Base-by-base conservation (phyloP, 2,113 vertebrate species). In the Pseudopipra pipra region DNA sequence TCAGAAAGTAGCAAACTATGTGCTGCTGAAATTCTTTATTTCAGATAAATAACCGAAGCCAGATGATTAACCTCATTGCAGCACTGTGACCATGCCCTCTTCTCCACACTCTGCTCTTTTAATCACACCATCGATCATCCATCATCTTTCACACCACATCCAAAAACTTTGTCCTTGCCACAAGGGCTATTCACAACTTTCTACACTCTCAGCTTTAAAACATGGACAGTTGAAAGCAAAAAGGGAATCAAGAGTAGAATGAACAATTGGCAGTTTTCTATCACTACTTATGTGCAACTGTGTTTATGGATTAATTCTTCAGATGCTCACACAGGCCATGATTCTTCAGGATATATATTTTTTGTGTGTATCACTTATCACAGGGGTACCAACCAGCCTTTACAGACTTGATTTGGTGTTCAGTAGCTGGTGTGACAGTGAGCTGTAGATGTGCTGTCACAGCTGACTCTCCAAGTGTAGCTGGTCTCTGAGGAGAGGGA, bases 31-130 rank as follows among this genome's bases (percentile, higher is more conserved):
- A 88, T 77, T 58, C 63, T 82, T 91, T 94, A 49, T 95, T 87
- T 74, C 55, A 5, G 30, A 33, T 63, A 59, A 95, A 77, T 90
- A 87, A 85, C 47, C 0, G 0, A 81, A 78, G 30, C 63, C 65
- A 83, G 85, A 75, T 83, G 71, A 55, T 92, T 92, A 92, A 78
- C 81, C 41, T 92, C 35, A 84, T 67, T 81, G 79, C 79, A 87
- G 54, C 47, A 49, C 70, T 65, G n/a, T 94, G 73, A 33, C 68
- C 28, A 6, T 78, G 71, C 24, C 51, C 35, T 81, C 39, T 66
- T 79, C 41, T 93, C 39, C 44, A 71, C 65, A 66, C 35, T 55
- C 65, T 65, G 30, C 52, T 90, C 43, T 78, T 63, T 75, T 85
- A 89, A 71, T 92, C 77, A 74, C 55, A 41, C 41, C 73, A 35